A percentile compares a stretch with the other conserved stretches of the same genome.
Evolutionary conservation across 2,797 vertebrate species (phyloP).

Genomic region (Epinephelus coioides): DNA sequence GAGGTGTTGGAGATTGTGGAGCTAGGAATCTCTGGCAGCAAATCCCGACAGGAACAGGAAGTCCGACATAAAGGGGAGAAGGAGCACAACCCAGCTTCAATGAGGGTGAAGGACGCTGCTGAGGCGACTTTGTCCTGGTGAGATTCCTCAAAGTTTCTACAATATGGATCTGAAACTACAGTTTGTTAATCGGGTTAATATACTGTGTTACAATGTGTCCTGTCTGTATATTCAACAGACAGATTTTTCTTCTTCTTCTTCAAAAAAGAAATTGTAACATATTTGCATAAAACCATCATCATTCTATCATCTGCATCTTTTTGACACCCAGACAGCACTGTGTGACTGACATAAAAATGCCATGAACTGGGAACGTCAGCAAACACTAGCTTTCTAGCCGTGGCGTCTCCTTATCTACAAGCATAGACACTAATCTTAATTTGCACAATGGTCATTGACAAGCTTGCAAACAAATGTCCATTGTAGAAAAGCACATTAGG

Average conservation of each 20-base stretch:
- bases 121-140: slow-evolving; percentile 97
- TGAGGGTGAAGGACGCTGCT: slow-evolving; percentile 97
- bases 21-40: slow-evolving; percentile 96
- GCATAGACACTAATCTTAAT: background rate
- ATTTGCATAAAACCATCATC: slow-evolving; percentile 6
- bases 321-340: background rate
- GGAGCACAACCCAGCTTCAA: slow-evolving; percentile 96
- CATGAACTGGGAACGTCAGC: background rate
- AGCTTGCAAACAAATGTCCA: background rate
- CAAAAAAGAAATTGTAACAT: background rate
- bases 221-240: background rate
- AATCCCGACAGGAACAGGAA: slow-evolving; percentile 94
- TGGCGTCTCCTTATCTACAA: background rate
- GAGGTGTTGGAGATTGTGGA: slow-evolving; percentile 98
- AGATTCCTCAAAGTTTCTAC: slow-evolving; percentile 42
- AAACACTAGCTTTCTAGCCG: too few relatives aligned
- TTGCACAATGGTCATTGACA: background rate
- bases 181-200: background rate
- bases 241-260: too few relatives aligned
- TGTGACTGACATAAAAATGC: background rate
- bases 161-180: background rate
- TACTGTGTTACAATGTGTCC: background rate
- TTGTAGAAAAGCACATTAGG: background rate
- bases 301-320: background rate
- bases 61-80: slow-evolving; percentile 96